phyloP scores from a whole-genome alignment of 2,113 vertebrate genomes.

The Turnix velox region DNA sequence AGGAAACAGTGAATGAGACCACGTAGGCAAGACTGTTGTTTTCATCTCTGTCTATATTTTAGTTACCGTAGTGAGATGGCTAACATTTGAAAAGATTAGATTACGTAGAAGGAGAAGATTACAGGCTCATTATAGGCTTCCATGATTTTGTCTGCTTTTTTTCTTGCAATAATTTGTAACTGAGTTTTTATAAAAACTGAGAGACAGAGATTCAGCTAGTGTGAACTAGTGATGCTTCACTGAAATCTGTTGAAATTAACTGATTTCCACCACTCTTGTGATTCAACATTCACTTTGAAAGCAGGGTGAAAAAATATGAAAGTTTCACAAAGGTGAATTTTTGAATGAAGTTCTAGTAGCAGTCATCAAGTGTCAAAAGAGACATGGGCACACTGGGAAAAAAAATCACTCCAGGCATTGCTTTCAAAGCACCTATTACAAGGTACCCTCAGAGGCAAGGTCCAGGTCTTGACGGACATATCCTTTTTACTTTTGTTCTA shows the following conservation, averaged over 20 bases:
- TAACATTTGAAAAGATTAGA: not conserved
- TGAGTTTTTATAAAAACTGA: not conserved
- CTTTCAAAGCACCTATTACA: not conserved
- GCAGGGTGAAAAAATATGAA: not conserved
- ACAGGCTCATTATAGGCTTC: not conserved
- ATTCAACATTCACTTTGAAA: not conserved
- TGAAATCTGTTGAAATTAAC: not conserved
- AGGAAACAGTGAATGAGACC: not conserved
- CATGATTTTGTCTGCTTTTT: not conserved
- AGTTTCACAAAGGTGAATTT: not conserved
- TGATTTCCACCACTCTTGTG: not conserved
- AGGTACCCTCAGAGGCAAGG: not conserved
- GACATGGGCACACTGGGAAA: not conserved
- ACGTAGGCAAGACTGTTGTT: not conserved
- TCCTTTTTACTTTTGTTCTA: not conserved
- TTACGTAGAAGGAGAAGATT: not conserved
- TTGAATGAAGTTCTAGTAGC: not conserved
- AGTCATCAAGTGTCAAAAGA: not conserved
- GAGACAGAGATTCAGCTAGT: not conserved
- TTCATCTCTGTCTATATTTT: not conserved
- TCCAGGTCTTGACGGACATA: not conserved
- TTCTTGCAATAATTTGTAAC: not conserved
- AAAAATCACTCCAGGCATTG: not conserved
- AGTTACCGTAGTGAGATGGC: not conserved
- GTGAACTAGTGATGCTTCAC: not conserved